Evolutionary conservation across 2,113 vertebrate species (phyloP), one percentile per base, ranked within the genome.

Genomic region (Fregetta grallaria): DNA sequence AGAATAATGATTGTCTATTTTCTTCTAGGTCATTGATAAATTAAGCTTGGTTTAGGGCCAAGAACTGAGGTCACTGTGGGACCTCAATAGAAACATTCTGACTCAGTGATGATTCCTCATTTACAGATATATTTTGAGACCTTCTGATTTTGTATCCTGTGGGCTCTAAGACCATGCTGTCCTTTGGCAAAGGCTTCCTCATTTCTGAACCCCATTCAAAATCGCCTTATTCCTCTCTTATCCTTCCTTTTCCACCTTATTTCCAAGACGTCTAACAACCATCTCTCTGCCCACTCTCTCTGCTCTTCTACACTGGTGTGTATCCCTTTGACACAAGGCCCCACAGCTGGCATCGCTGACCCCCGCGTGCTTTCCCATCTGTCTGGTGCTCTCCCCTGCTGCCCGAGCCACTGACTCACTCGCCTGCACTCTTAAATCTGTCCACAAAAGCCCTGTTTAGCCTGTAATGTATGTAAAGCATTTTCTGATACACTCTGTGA

Each of bases 71-170:
- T 96, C 87, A 89, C 67, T 86, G 18, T 83, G 59, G 86, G 88
- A 88, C 91, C 74, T 82, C 91, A 88, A 16, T 74, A 97, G 94
- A 79, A 96, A 88, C 77, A 83, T 52, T 92, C 91, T 95, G 92
- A 95, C 89, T 96, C 94, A 92, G 74, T 95, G 86, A 91, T 94
- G 87, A 76, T 87, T 95, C 87, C 66, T 92, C 84, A 90, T 94
- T 97, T 97, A 55, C 84, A 58, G 67, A 76, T 94, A 95, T 94
- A 95, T 95, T 97, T 95, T 95, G 94, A 96, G 91, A 87, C 58
- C 86, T 81, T 72, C 90, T 92, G 90, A 87, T 94, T 94, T 91
- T 94, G 70, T 78, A 91, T 92, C 88, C 89, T 94, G 92, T 92
- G 88, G 91, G 73, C 77, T 87, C 77, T 82, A 76, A 88, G 84